Base-by-base conservation (phyloP, 1,140 invertebrate species). In the Hycleus phaleratus region DNA sequence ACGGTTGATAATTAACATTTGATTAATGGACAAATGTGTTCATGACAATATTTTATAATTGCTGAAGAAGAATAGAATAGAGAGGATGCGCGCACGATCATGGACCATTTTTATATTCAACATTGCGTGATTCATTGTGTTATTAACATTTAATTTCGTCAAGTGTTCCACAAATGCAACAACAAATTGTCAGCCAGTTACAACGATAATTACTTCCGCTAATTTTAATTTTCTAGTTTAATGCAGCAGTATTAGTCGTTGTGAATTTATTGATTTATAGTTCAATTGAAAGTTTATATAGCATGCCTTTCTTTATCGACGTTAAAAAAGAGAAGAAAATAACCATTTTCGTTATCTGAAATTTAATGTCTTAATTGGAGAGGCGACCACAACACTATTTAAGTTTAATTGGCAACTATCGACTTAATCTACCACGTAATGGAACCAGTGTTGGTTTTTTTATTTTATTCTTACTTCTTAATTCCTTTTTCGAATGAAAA, bases 21-120 rank as follows among this genome's bases (percentile, higher is more conserved):
- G 66, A 67, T 67, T 67, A 67, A 67, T 67, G 66, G 48, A 50
- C 32, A 54, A 50, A 60, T 59, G 58, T 58, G 54, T 59, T 55
- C 46, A 59, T 59, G 58, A 52, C 45, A 46, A 59, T 55, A 59
- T 59, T 59, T 59, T 59, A 52, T 59, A 59, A 59, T 59, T 59
- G 52, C 47, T 38, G 52, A 38, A 48, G 26, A 45, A 55, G 47
- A 12, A 44, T 59, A 18, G 45, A 25, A 45, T 10, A 32, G 4
- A 10, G 53, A 47, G 45, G 53, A 40, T 48, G 38, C 39, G 46
- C 46, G 38, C 45, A 25, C 32, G 7, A 32, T 5, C 32, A 2
- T 32, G 32, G 32, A 56, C 46, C 46, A 47, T 56, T 56, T 47
- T 48, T 56, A 7, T 38, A 38, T 43, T 39, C 45, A 48, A 39